These are phyloP conservation scores for Sturnus vulgaris DNA, from an alignment of 2,113 vertebrate species.

Conservation along the genomic window DNA sequence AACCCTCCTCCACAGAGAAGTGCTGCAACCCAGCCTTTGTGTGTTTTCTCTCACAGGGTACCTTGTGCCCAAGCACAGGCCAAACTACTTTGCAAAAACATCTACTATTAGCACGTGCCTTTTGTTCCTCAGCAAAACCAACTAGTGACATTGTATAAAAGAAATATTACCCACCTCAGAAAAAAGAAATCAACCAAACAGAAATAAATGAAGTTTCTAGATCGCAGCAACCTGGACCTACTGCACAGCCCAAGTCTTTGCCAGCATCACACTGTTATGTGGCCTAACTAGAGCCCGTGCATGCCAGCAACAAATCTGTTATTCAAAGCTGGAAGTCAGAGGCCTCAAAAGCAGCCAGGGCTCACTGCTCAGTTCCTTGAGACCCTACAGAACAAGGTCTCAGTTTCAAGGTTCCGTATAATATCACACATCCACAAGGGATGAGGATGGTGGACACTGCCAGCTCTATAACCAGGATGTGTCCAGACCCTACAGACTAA, in stretches of 20 bases:
- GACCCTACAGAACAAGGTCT: neutral
- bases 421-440: fast-evolving
- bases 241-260: neutral
- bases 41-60: neutral
- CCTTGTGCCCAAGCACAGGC: neutral
- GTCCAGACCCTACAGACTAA: neutral
- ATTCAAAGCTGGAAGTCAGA: neutral
- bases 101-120: neutral
- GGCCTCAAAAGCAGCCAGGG: neutral
- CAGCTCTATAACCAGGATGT: fast-evolving
- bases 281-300: neutral
- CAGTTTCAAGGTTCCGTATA: neutral
- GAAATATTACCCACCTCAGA: neutral
- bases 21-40: neutral
- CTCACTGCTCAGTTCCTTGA: neutral
- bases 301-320: neutral
- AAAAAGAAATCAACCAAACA: neutral
- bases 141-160: neutral
- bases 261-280: neutral
- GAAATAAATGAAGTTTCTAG: neutral
- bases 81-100: neutral
- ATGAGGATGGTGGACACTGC: neutral
- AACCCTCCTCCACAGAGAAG: neutral
- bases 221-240: neutral
- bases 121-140: neutral